Evolutionary conservation across 2,888 invertebrate genomes (phyloP).

Genomic region (Yponomeuta evonymella): DNA sequence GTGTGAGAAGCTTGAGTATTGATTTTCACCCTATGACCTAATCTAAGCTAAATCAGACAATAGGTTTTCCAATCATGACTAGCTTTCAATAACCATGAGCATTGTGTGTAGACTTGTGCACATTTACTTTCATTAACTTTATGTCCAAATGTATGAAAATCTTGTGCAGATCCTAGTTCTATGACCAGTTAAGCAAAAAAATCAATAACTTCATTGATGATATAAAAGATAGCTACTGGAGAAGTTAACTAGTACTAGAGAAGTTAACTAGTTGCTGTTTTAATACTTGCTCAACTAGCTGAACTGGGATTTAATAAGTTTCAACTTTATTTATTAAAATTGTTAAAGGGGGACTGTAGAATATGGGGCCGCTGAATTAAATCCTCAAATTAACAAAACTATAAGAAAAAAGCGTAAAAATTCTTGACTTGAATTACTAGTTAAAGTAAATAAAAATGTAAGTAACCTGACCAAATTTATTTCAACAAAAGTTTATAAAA

Average conservation of each 20-base stretch:
- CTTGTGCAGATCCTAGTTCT: neutral
- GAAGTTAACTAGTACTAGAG: neutral
- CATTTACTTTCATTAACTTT: neutral
- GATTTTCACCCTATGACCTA: conserved; percentile 49
- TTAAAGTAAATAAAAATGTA: too few species aligned
- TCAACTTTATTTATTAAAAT: too few species aligned
- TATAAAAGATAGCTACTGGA: neutral
- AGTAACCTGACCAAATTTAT: too few species aligned
- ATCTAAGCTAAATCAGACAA: conserved; percentile 40
- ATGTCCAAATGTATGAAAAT: neutral
- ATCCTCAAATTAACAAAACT: too few species aligned
- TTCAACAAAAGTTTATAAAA: too few species aligned
- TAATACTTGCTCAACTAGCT: too few species aligned
- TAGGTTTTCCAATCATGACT: conserved; percentile 23
- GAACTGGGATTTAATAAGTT: too few species aligned
- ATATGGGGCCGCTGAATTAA: too few species aligned
- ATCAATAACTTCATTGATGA: neutral
- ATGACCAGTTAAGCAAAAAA: neutral
- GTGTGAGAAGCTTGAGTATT: conserved; percentile 51
- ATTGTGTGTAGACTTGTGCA: too few species aligned
- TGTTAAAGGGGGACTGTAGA: neutral
- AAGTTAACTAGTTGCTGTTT: neutral
- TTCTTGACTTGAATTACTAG: too few species aligned
- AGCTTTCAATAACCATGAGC: too few species aligned
- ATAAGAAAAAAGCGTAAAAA: too few species aligned